Percentiles rank a stretch among this genome's conserved stretches.
These are phyloP conservation scores for Myiagra hebetior DNA, from an alignment of 2,113 vertebrate species.

Conservation along the genomic window DNA sequence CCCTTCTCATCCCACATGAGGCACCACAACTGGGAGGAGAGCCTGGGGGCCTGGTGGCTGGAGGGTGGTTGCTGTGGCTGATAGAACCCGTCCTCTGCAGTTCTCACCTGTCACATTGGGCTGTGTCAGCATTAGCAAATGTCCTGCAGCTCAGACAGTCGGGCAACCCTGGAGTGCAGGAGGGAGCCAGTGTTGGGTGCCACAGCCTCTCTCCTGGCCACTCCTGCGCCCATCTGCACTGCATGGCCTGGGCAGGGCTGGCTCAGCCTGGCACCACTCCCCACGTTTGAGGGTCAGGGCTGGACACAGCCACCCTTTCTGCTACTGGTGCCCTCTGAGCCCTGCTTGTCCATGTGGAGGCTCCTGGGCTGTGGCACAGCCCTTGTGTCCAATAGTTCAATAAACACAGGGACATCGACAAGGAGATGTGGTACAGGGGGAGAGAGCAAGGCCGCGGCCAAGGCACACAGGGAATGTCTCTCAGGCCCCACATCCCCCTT, in stretches of 20 bases:
- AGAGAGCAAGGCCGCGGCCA: not conserved
- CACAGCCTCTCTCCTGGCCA: not conserved
- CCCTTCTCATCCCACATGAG: not conserved
- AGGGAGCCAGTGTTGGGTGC: not conserved
- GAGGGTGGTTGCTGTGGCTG: not conserved
- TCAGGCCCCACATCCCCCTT: not conserved
- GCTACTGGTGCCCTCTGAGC: not conserved
- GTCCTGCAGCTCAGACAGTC: not conserved
- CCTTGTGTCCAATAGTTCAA: not conserved
- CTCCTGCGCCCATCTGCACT: accelerated
- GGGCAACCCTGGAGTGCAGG: not conserved
- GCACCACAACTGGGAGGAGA: accelerated
- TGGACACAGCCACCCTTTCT: not conserved
- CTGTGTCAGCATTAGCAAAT: not conserved
- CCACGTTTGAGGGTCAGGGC: not conserved
- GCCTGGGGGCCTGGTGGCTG: not conserved
- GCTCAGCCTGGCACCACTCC: not conserved
- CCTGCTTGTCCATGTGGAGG: accelerated
- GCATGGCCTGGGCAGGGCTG: not conserved
- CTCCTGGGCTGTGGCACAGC: not conserved
- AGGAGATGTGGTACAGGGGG: not conserved
- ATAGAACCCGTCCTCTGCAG: accelerated
- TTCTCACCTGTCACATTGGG: not conserved
- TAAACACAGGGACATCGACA: not conserved
- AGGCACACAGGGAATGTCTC: not conserved